Conservation (phyloP, 2,888 invertebrate species). For the Argyresthia goedartella region DNA sequence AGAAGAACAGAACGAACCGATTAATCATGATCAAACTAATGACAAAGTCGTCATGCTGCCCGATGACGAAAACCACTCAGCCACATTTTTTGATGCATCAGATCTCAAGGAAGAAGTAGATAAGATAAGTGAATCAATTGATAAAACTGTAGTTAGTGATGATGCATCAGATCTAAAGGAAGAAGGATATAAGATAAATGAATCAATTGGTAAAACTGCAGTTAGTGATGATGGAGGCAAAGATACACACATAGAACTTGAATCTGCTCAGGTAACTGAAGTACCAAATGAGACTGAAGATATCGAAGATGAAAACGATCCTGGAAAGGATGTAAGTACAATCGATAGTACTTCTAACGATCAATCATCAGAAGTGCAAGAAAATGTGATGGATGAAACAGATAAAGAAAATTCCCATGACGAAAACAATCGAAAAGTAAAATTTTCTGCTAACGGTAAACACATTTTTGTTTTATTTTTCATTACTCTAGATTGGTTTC, state of each 20-base stretch:
- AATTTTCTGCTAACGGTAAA: too few species aligned
- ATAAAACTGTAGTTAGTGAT: too few species aligned
- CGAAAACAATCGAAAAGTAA: background rate
- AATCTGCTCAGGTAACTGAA: background rate
- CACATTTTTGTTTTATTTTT: too few species aligned
- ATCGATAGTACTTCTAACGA: constrained; percentile 3
- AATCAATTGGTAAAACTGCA: too few species aligned
- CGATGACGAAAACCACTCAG: background rate
- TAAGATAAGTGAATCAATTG: too few species aligned
- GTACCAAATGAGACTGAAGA: background rate
- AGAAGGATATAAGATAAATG: too few species aligned
- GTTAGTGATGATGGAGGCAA: too few species aligned
- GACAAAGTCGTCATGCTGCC: background rate
- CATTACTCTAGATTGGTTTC: too few species aligned
- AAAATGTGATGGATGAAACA: constrained; percentile 25
- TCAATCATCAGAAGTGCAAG: constrained; percentile 2
- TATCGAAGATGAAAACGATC: background rate
- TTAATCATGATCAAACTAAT: too few species aligned
- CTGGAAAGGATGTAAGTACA: background rate
- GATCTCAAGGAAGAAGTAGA: background rate
- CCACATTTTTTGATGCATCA: background rate
- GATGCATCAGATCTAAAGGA: background rate
- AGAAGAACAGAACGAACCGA: too few species aligned
- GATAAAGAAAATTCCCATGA: constrained; percentile 23
- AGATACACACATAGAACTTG: background rate